Evolutionary conservation across 2,888 invertebrate genomes (phyloP), one percentile per base, ranked within the genome.

Genomic region (Proisotoma minuta): DNA sequence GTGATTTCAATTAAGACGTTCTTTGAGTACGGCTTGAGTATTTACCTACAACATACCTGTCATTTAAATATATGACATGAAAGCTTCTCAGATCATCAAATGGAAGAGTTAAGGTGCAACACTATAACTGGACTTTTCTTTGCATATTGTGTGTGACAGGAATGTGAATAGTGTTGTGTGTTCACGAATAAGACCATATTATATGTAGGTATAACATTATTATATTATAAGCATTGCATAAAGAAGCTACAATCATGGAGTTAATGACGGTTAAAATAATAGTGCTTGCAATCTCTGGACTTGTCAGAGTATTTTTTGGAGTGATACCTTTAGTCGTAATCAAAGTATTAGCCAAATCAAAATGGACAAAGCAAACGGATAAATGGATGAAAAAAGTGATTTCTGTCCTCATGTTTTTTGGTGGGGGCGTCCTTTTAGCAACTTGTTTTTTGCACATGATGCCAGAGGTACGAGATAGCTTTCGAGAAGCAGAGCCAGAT

Each of bases 391-490:
- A 74, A 22, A 54, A 64, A 40, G 65, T 71, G 29, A 71, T 75
- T 20, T 72, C 74, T 5, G 63, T 72, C 26, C 68, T 76, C 40
- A 70, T 78, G 59, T 81, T 81, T 49, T 82, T 83, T 69, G 82
- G 83, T 22, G 82, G 82, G 8, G 83, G 83, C 8, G 82, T 83
- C 2, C 75, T 83, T n/a, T 78, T 83, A 59, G 82, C 82, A 28
- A 83, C 83, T 1, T 81, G 82, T 63, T 82, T 83, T 70, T 76
- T 82, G n/a, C 83, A 83, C 73, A 81, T 83, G 79, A 79, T 83
- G 73, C 81, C 82, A 1, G 82, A 82, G 74, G 81, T 82, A 1
- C 77, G 80, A 59, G 77, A 78, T 48, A 50, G 53, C 48, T 62
- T 64, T 49, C 59, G 61, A 50, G 63, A 48, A 65, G 53, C 68